Percentiles rank a stretch among this genome's conserved stretches.
Conservation (phyloP, 2,888 invertebrate genomes). For the Muscina levida region DNA sequence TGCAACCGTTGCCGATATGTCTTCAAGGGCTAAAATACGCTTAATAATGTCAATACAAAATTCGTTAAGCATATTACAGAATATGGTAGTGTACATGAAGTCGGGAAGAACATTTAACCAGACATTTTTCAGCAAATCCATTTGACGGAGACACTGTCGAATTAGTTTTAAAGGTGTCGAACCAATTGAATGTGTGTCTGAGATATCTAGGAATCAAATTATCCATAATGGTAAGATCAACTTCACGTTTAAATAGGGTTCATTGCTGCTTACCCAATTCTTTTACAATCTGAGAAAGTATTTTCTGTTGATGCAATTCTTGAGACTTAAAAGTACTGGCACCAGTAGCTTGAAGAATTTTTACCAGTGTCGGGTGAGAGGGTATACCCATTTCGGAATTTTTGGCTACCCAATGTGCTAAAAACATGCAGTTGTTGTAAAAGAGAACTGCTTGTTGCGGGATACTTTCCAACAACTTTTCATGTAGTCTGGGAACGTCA, state of each 20-base stretch:
- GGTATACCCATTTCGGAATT: slow-evolving; percentile 81
- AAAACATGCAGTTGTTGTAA: slow-evolving; percentile 95
- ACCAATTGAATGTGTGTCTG: slow-evolving; percentile 76
- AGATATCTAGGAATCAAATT: slow-evolving; percentile 72
- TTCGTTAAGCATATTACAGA: slow-evolving; percentile 81
- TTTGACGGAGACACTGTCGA: slow-evolving; percentile 90
- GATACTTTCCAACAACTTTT: slow-evolving; percentile 88
- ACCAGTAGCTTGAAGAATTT: slow-evolving; percentile 85
- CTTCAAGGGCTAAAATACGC: slow-evolving; percentile 87
- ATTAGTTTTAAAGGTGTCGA: slow-evolving; percentile 84
- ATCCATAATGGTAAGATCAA: no score
- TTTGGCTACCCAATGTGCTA: slow-evolving; percentile 87
- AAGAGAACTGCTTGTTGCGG: slow-evolving; percentile 93
- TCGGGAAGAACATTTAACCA: slow-evolving; percentile 92
- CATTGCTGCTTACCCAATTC: slow-evolving; percentile 88
- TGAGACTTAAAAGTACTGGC: slow-evolving; percentile 86
- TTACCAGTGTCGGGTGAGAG: slow-evolving; percentile 85
- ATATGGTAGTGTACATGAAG: slow-evolving; percentile 87
- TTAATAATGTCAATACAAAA: slow-evolving; percentile 76
- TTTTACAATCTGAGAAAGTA: slow-evolving; percentile 87
- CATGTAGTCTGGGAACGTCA: slow-evolving; percentile 90
- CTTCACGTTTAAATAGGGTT: no score
- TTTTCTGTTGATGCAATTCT: slow-evolving; percentile 87
- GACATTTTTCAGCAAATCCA: slow-evolving; percentile 91
- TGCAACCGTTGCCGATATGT: slow-evolving; percentile 92